A percentile compares a stretch with the other conserved stretches of the same genome.
phyloP scores from a whole-genome alignment of 2,113 vertebrate genomes.

The Chlamydotis undulata region DNA sequence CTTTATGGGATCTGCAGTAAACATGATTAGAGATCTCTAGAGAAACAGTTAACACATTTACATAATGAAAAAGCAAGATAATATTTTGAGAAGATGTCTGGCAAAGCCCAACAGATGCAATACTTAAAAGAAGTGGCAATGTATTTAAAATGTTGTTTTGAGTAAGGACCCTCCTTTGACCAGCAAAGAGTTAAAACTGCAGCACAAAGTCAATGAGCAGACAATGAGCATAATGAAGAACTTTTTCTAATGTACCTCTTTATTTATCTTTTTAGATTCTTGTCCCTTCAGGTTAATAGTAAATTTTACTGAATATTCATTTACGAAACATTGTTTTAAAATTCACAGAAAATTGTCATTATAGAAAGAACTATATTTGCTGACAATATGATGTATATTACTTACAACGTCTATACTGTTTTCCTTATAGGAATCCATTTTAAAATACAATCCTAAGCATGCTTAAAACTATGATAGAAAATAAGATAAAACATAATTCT shows the following conservation, averaged over 20 bases:
- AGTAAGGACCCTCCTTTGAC: neutral
- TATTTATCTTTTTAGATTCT: constrained; percentile 28
- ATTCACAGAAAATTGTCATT: neutral
- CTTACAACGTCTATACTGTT: neutral
- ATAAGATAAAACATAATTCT: neutral
- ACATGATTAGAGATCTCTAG: neutral
- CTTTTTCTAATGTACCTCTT: neutral
- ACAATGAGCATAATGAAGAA: neutral
- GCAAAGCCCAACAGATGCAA: neutral
- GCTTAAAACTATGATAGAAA: neutral
- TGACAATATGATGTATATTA: neutral
- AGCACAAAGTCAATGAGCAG: neutral
- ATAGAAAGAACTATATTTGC: neutral
- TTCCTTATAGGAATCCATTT: neutral
- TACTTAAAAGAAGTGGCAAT: neutral
- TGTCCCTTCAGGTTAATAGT: constrained; percentile 3
- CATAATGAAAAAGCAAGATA: neutral
- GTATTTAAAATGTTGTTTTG: neutral
- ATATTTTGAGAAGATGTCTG: neutral
- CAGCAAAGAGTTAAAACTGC: constrained; percentile 5
- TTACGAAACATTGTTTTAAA: neutral
- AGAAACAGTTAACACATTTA: neutral
- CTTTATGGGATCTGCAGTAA: neutral
- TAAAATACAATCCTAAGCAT: neutral
- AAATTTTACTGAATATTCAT: neutral